These are phyloP conservation scores for Sylvilagus floridanus DNA, from an alignment of 2,797 vertebrate species.

Conservation along the genomic window DNA sequence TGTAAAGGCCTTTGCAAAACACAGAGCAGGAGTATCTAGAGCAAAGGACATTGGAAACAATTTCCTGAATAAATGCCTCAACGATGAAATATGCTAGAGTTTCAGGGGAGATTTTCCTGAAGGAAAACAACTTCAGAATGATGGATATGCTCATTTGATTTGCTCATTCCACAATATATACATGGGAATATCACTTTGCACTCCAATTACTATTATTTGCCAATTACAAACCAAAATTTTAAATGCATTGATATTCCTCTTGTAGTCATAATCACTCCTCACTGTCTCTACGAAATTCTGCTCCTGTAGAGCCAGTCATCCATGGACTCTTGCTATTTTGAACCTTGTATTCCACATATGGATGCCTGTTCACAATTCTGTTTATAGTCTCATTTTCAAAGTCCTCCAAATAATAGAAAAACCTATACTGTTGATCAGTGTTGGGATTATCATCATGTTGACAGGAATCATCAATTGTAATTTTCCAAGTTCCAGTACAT, in stretches of 20 bases:
- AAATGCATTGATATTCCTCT: not conserved
- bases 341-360: not conserved
- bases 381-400: not conserved
- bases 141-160: slow-evolving; percentile 56
- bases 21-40: not conserved
- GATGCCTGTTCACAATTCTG: not conserved
- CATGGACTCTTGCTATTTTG: not conserved
- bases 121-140: slow-evolving; percentile 51
- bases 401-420: not conserved
- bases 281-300: not conserved
- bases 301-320: not conserved
- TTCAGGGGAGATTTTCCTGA: not conserved
- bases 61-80: slow-evolving; percentile 31
- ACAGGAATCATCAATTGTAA: slow-evolving; percentile 4
- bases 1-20: not conserved
- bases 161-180: not conserved
- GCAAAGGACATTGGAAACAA: not conserved
- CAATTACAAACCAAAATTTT: not conserved
- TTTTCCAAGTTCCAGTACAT: not conserved
- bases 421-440: not conserved
- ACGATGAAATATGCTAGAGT: slow-evolving; percentile 30
- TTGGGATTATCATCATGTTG: not conserved
- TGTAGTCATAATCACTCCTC: not conserved
- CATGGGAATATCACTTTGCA: not conserved
- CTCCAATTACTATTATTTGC: not conserved